Evolutionary conservation across 2,113 vertebrate species (phyloP).

Genomic region (Balaenoptera acutorostrata): DNA sequence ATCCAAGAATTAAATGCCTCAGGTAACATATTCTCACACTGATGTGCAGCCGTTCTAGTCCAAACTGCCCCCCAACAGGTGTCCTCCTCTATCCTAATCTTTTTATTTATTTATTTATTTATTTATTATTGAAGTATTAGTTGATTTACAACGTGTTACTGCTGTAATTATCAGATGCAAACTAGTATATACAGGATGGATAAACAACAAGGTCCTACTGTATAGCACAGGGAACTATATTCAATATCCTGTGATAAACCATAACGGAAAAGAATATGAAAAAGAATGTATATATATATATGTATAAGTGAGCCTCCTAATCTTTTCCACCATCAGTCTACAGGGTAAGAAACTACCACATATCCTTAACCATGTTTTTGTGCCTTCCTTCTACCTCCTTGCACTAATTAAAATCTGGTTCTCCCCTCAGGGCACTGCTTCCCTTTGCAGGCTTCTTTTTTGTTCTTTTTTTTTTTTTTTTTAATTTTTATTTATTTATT

Average conservation of each 20-base stretch:
- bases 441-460: not conserved
- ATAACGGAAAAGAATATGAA: not conserved
- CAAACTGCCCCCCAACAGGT: not conserved
- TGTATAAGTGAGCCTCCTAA: not conserved
- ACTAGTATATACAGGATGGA: not conserved
- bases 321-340: not conserved
- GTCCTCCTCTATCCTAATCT: not conserved
- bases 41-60: not conserved
- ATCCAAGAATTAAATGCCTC: not conserved
- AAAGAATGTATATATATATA: not conserved
- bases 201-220: not conserved
- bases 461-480: too few relatives aligned
- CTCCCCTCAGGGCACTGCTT: not conserved
- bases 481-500: too few relatives aligned
- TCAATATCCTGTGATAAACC: not conserved
- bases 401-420: not conserved
- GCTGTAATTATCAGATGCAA: not conserved
- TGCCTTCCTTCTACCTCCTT: not conserved
- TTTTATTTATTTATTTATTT: not conserved
- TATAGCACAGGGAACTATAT: not conserved
- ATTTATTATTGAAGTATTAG: not conserved
- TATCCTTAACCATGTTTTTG: not conserved
- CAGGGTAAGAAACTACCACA: not conserved
- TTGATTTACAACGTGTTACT: not conserved
- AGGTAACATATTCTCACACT: not conserved